phyloP scores from a whole-genome alignment of 1,140 invertebrate species.

The Orchestia grillus region DNA sequence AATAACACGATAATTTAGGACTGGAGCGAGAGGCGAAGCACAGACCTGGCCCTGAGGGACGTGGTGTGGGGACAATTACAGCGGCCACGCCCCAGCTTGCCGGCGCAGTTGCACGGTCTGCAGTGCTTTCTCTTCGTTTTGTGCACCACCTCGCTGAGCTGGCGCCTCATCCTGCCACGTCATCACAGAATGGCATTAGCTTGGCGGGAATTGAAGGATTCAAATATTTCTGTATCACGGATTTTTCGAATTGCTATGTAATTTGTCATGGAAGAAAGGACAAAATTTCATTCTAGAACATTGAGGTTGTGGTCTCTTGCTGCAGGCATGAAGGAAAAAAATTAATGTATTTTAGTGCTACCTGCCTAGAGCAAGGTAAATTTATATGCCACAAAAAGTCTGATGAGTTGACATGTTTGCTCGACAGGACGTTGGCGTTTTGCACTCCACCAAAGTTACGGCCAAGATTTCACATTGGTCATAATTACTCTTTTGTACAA shows the following conservation, averaged over 20 bases:
- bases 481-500: too few species aligned
- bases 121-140: not conserved
- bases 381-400: too few species aligned
- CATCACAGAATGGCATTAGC: not conserved
- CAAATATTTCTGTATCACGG: not conserved
- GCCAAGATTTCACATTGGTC: too few species aligned
- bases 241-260: not conserved
- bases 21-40: not conserved
- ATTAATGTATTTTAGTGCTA: not conserved
- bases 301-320: not conserved
- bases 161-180: not conserved
- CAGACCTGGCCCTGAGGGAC: conserved; percentile 23
- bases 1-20: not conserved
- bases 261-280: not conserved
- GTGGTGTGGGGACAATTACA: conserved; percentile 19
- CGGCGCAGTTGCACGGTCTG: conserved; percentile 10
- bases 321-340: not conserved
- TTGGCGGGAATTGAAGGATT: not conserved
- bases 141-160: conserved; percentile 20
- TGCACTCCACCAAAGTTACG: too few species aligned
- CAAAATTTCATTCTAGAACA: too few species aligned
- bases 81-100: not conserved
- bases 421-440: too few species aligned
- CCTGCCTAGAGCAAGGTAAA: too few species aligned
- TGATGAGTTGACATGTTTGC: too few species aligned